Conservation (phyloP, 2,888 invertebrate species). For the Dasysyrphus tricinctus region DNA sequence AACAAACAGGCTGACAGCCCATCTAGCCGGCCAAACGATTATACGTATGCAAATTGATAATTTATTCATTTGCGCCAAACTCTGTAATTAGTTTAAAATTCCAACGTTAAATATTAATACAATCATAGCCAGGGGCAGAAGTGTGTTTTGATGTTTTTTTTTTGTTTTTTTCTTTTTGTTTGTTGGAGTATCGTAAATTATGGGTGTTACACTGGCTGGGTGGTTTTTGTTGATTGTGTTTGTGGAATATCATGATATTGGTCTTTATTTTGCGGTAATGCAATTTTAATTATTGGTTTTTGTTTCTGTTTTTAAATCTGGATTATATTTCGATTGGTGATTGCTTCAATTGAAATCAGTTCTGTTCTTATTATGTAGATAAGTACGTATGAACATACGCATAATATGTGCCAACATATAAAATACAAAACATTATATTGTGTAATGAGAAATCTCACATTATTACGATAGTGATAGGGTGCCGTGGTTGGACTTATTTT, state of each 20-base stretch:
- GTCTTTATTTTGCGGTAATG: slow-evolving; percentile 44
- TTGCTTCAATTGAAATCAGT: slow-evolving; percentile 54
- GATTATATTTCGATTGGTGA: slow-evolving; percentile 43
- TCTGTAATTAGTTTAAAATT: slow-evolving; percentile 75
- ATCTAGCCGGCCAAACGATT: slow-evolving; percentile 40
- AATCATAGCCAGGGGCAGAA: slow-evolving; percentile 56
- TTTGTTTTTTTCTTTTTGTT: not conserved
- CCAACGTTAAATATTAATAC: slow-evolving; percentile 73
- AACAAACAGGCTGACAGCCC: slow-evolving; percentile 26
- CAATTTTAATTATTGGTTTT: slow-evolving; percentile 39
- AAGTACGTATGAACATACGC: not conserved
- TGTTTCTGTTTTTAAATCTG: slow-evolving; percentile 26
- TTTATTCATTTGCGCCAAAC: slow-evolving; percentile 74
- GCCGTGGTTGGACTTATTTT: not conserved
- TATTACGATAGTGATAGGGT: not conserved
- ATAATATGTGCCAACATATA: not conserved
- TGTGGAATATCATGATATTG: slow-evolving; percentile 15
- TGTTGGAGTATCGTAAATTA: not conserved
- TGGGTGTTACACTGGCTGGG: not conserved
- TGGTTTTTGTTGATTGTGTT: not conserved
- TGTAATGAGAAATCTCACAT: not conserved
- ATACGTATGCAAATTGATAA: slow-evolving; percentile 73
- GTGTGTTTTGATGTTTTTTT: slow-evolving; percentile 56
- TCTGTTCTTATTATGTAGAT: not conserved
- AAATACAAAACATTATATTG: too few species aligned